Evolutionary conservation across 2,797 vertebrate genomes (phyloP), one percentile per base, ranked within the genome.

Genomic region (Lutjanus argentimaculatus): DNA sequence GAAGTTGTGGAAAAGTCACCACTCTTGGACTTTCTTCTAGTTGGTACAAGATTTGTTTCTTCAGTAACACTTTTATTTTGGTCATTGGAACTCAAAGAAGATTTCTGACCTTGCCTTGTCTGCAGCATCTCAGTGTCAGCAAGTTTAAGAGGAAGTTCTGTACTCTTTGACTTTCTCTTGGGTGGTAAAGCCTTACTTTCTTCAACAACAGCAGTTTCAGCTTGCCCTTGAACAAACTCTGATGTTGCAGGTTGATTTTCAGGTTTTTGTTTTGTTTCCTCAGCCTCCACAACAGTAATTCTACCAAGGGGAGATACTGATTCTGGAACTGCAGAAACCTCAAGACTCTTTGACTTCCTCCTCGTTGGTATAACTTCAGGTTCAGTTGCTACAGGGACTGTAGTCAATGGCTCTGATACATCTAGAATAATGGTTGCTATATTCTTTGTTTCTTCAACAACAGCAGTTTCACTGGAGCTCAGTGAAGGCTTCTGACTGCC

Each of bases 91-190:
- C 16, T 45, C n/a, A 71, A 72, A 53, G 57, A 42, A 15, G 14
- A 62, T 25, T 15, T 63, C 21, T 56, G 49, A 42, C 2, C 10
- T 45, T n/a, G 6, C 30, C 4, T 36, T 36, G 30, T 36, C 30
- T 36, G 2, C 30, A 36, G 30, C 30, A 6, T 36, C 6, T 45
- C 2, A n/a, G 9, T 67, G 64, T 79, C 25, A 0, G 12, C 19
- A 52, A 56, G 51, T 70, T 75, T 73, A 2, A 17, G 36, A 14
- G 58, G 16, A 65, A 40, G 51, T 13, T 48, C 77, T 64, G 77
- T 11, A 71, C 36, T 15, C 56, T 71, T 84, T 67, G 82, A 56
- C 40, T 71, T 85, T 66, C 55, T 72, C 49, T 45, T 89, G 7
- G 80, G 52, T 22, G 76, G 71, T 55, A 36, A 43, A 78, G 75